Percentiles rank a stretch among this genome's conserved stretches.
Evolutionary conservation across 2,113 vertebrate genomes (phyloP).

Genomic region (Aix galericulata): DNA sequence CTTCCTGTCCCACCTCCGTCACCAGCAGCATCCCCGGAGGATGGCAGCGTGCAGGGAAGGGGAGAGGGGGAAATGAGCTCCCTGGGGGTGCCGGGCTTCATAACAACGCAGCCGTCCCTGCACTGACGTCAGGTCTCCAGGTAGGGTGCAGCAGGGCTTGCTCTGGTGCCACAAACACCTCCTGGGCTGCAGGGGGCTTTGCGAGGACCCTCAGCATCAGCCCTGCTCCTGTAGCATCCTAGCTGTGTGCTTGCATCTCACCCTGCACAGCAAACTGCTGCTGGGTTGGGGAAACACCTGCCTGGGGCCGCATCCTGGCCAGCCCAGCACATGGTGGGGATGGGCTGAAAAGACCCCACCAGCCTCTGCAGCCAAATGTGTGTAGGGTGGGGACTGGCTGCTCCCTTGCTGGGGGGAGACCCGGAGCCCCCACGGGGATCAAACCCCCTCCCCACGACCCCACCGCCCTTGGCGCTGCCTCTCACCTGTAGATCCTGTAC

Average conservation of each 20-base stretch:
- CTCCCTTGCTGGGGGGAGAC: not conserved
- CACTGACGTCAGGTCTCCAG: not conserved
- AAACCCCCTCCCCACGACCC: rapidly evolving
- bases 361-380: not conserved
- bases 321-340: not conserved
- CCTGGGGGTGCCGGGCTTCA: not conserved
- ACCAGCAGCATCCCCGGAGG: slow-evolving; percentile 39
- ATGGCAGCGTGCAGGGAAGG: rapidly evolving
- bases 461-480: rapidly evolving
- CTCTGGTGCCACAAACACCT: not conserved
- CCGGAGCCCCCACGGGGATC: not conserved
- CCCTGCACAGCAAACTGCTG: not conserved
- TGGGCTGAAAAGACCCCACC: not conserved
- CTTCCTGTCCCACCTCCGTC: slow-evolving; percentile 64
- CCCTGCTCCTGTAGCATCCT: no score
- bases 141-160: not conserved
- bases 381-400: no score
- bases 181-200: not conserved
- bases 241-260: not conserved
- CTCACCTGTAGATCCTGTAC: slow-evolving; percentile 98
- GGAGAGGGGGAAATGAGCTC: not conserved
- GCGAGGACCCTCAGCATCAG: not conserved
- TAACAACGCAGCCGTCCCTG: not conserved
- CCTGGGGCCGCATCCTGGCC: not conserved
- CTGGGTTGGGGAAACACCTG: not conserved